Percentiles rank a stretch among this genome's conserved stretches.
Evolutionary conservation across 2,113 vertebrate genomes (phyloP).

Genomic region (Calyptomena viridis): DNA sequence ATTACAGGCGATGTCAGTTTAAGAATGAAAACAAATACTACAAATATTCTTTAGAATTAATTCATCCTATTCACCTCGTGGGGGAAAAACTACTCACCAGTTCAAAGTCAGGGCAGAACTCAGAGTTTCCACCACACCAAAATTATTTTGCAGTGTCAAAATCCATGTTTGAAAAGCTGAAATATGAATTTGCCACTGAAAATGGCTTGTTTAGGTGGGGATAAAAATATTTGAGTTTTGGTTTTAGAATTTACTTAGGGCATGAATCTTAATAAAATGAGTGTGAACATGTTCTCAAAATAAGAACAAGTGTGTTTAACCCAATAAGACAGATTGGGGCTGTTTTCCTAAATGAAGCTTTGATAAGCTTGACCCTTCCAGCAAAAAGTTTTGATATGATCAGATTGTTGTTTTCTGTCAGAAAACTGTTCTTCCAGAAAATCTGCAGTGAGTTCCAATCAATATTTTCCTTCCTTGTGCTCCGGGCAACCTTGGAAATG

Average conservation of each 20-base stretch:
- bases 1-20: not conserved
- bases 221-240: not conserved
- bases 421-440: slow-evolving; percentile 6
- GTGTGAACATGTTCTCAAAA: not conserved
- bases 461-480: not conserved
- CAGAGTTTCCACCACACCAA: not conserved
- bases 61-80: not conserved
- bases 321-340: not conserved
- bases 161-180: not conserved
- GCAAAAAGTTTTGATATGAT: not conserved
- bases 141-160: not conserved
- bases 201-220: not conserved
- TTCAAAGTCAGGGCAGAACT: not conserved
- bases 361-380: not conserved
- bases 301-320: not conserved
- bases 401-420: not conserved
- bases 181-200: not conserved
- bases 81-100: not conserved
- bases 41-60: not conserved
- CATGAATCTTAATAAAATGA: not conserved
- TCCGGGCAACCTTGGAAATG: not conserved
- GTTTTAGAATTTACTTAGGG: not conserved
- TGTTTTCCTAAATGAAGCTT: not conserved
- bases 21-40: not conserved
- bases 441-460: not conserved